Evolutionary conservation across 2,113 vertebrate genomes (phyloP), one percentile per base, ranked within the genome.

Genomic region (Triplophysa rosa): DNA sequence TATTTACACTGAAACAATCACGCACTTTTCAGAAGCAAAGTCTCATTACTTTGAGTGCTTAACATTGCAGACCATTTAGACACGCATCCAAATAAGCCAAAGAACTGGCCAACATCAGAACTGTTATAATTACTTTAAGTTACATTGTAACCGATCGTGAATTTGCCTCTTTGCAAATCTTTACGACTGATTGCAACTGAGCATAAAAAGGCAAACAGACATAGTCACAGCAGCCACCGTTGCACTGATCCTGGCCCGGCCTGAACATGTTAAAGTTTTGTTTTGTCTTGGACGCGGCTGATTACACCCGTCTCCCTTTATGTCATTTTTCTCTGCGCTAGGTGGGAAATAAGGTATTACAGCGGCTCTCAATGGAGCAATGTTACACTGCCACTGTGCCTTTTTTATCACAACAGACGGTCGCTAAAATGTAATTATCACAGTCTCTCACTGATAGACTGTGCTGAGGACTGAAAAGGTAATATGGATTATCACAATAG

Each of bases 401-500:
- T 58, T 71, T 84, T 82, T 64, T 76, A 80, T 85, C 80, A 80
- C 62, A 75, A 86, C 78, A 82, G 88, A 88, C 89, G 84, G 87
- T 90, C 90, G 88, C 87, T 88, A 90, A 92, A 88, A 91, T 89
- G 90, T 93, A 91, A 94, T 93, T 93, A 92, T 91, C 90, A 90
- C 86, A 83, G 91, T 89, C 91, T 80, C 76, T 83, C 87, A 89
- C 89, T 91, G 90, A 90, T 91, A 91, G 89, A 89, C 86, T 84
- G 89, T 88, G 88, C 82, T 83, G 52, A 52, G 33, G 84, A 85
- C 82, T 90, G 87, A 91, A 91, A 92, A 92, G 91, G 90, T 92
- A 92, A 93, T 91, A 91, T 91, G 89, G 90, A 91, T 91, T 89
- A 92, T 90, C 89, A 90, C 89, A 92, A 91, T 87, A 87, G 90